Evolutionary conservation across 1,140 invertebrate species (phyloP).

Genomic region (Anagrus nilaparvatae): DNA sequence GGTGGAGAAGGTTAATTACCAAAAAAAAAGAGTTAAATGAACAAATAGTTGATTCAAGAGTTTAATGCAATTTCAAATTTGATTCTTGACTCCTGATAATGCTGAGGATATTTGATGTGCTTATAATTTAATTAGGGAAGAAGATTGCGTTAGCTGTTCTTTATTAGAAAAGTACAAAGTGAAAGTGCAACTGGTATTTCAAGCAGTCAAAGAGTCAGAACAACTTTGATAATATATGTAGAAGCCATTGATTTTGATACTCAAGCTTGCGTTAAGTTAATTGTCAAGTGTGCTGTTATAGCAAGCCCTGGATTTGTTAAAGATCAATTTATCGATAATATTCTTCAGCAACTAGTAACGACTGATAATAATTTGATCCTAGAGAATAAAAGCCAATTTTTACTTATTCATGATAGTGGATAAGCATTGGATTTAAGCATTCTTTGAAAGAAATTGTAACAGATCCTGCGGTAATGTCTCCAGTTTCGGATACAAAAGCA

Average conservation of each 20-base stretch:
- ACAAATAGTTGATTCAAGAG: too few relatives aligned
- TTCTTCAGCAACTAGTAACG: conserved; percentile 84
- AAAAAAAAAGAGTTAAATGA: not conserved
- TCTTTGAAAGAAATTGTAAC: conserved; percentile 93
- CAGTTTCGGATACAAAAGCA: conserved; percentile 93
- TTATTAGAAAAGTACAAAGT: conserved; percentile 62
- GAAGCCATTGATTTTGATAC: conserved; percentile 96
- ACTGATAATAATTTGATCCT: conserved; percentile 78
- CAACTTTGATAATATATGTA: conserved; percentile 81
- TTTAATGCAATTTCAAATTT: not conserved
- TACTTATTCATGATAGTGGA: conserved; percentile 87
- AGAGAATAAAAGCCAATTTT: conserved; percentile 93
- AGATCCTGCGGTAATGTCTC: conserved; percentile 72
- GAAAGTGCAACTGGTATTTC: conserved; percentile 93
- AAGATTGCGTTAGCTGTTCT: conserved; percentile 81
- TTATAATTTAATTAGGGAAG: conserved; percentile 88
- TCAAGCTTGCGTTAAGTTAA: conserved; percentile 82
- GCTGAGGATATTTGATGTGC: conserved; percentile 99
- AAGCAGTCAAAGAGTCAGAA: conserved; percentile 79
- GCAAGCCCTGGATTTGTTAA: conserved; percentile 99
- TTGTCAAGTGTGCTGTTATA: conserved; percentile 92
- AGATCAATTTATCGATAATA: conserved; percentile 94
- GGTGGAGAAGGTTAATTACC: conserved; percentile 58
- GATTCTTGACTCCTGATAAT: conserved; percentile 80
- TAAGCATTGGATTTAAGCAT: conserved; percentile 97